These are phyloP conservation scores for Harpagus bidentatus DNA, from an alignment of 2,113 vertebrate genomes.

Conservation along the genomic window DNA sequence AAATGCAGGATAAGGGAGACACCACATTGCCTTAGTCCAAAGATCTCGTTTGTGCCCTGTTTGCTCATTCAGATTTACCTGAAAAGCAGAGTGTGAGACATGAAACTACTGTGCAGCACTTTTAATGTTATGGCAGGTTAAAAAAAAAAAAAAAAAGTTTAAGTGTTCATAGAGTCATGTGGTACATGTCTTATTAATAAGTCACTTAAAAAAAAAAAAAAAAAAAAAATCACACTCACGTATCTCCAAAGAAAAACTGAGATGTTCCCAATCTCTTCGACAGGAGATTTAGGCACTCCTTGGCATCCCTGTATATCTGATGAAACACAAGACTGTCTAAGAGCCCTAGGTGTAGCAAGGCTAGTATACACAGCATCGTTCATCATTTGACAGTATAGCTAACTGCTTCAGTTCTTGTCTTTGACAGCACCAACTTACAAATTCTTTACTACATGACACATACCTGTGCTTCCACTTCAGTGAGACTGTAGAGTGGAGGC, in stretches of 20 bases:
- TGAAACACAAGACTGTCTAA: slow-evolving; percentile 50
- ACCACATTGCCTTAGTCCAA: background rate
- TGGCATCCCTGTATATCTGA: slow-evolving; percentile 97
- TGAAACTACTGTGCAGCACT: background rate
- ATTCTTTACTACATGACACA: background rate
- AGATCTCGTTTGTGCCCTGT: background rate
- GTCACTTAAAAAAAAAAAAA: background rate
- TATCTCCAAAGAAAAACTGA: slow-evolving; percentile 92
- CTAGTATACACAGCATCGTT: background rate
- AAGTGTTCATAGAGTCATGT: background rate
- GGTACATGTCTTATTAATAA: background rate
- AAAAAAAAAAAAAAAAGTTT: background rate
- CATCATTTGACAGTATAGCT: background rate
- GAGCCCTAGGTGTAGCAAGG: background rate
- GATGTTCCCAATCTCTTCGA: slow-evolving; percentile 90
- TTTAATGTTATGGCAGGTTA: background rate
- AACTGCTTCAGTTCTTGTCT: background rate
- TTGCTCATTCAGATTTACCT: background rate
- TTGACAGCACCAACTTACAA: background rate
- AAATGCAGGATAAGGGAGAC: background rate
- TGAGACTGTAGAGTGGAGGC: slow-evolving; percentile 83
- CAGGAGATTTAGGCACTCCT: slow-evolving; percentile 95
- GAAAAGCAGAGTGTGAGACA: background rate
- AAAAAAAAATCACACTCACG: slow-evolving; percentile 74
- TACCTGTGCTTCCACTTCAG: slow-evolving; percentile 94